A percentile compares a stretch with the other conserved stretches of the same genome.
phyloP scores from a whole-genome alignment of 1,140 invertebrate species.

The Musca vetustissima region DNA sequence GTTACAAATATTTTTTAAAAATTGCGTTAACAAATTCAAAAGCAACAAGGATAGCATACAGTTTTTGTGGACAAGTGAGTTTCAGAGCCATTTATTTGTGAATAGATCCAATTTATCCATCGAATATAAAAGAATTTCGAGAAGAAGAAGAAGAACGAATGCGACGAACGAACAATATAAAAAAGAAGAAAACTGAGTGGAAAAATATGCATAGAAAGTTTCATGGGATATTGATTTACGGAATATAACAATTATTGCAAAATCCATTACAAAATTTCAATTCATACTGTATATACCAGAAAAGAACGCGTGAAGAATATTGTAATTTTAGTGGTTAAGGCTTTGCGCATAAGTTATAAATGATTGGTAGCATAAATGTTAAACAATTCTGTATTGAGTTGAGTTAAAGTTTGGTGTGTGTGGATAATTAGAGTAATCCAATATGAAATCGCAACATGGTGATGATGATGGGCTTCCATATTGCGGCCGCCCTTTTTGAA shows the following conservation, averaged over 20 bases:
- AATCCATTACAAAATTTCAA: neutral
- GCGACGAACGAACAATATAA: slow-evolving; percentile 14
- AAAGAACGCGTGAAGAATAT: neutral
- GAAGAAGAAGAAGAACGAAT: slow-evolving; percentile 18
- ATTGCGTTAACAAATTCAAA: slow-evolving; percentile 8
- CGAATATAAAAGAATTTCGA: neutral
- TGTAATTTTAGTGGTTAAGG: too few species aligned
- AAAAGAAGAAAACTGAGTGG: slow-evolving; percentile 13
- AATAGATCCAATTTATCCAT: neutral
- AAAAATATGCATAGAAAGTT: slow-evolving; percentile 15
- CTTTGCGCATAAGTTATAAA: too few species aligned
- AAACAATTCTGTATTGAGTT: too few species aligned
- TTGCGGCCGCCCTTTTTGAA: slow-evolving; percentile 8
- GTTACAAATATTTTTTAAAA: slow-evolving; percentile 24
- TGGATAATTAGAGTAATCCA: too few species aligned
- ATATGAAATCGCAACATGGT: too few species aligned
- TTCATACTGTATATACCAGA: neutral
- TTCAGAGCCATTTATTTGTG: neutral
- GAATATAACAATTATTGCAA: neutral
- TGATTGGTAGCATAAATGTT: too few species aligned
- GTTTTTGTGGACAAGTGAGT: slow-evolving; percentile 5
- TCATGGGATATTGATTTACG: slow-evolving; percentile 10
- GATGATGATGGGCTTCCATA: neutral
- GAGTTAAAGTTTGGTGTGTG: too few species aligned
- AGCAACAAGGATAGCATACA: neutral